Evolutionary conservation across 2,888 invertebrate genomes (phyloP), one percentile per base, ranked within the genome.

Genomic region (Lochmaea crataegi): DNA sequence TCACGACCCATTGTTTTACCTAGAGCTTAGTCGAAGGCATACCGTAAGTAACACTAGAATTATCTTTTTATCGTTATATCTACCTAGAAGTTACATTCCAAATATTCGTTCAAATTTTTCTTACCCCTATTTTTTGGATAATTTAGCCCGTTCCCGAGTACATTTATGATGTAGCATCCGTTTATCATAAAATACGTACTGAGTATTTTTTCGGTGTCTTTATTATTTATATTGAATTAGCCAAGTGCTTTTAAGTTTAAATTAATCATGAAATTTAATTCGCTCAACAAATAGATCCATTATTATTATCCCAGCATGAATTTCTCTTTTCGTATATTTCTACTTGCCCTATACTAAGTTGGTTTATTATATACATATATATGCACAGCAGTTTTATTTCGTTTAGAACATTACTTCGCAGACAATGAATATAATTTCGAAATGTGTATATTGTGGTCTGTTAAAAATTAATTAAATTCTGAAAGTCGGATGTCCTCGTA

Each of bases 381-480:
- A 45, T 45, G 32, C 32, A 38, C 32, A 38, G 61, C 42, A 63
- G 42, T 63, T 63, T 63, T 63, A 63, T 63, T 63, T 63, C 18
- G 61, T 42, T 41, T 53, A 41, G 18, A 53, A 18, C 63, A 63
- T 69, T 63, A 63, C 41, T 63, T 63, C 53, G 22, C 41, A 26
- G 22, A 38, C 61, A 63, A 41, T 63, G 61, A 63, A 63, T 63
- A 63, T 41, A 38, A 63, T 63, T 63, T 63, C 61, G 42, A 42
- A 67, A 68, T 66, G 51, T 68, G 26, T 71, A 69, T 73, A 73
- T 76, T 71, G 72, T 57, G 74, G 71, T 63, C 65, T 65, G 74
- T 74, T 71, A 74, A 77, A 76, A 77, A 72, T 74, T 75, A 75
- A 74, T 71, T 72, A 69, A 75, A 75, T 71, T 68, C 72, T 68